These are phyloP conservation scores for Hartigia nigra DNA, from an alignment of 2,888 invertebrate genomes.

Conservation along the genomic window DNA sequence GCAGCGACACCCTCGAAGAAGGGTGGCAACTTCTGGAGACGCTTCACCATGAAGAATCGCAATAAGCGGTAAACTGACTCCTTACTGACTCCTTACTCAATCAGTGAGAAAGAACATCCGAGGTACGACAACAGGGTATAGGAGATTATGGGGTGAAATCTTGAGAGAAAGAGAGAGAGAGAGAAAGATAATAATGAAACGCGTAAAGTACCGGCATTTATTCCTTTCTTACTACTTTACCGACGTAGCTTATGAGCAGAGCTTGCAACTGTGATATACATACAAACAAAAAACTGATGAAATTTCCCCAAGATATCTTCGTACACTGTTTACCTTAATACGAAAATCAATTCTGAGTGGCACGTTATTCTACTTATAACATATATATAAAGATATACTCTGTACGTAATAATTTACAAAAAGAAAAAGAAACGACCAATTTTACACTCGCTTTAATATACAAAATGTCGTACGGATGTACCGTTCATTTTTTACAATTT, in stretches of 20 bases:
- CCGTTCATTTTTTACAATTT: not conserved
- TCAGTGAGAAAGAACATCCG: not conserved
- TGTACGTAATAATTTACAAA: not conserved
- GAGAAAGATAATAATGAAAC: conserved; percentile 4
- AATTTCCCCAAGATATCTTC: not conserved
- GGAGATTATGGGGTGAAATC: conserved; percentile 7
- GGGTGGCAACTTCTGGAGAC: conserved; percentile 71
- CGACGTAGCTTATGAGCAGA: conserved; percentile 53
- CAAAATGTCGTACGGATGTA: not conserved
- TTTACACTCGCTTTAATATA: not conserved
- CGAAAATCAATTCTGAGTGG: not conserved
- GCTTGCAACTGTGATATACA: conserved; percentile 62
- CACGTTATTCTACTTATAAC: not conserved
- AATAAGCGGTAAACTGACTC: conserved; percentile 71
- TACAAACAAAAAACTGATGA: conserved; percentile 35
- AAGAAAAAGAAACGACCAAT: not conserved
- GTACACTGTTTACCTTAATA: not conserved
- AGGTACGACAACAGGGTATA: not conserved
- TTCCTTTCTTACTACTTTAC: conserved; percentile 38
- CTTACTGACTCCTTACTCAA: not conserved
- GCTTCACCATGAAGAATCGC: conserved; percentile 77
- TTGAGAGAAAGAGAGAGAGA: conserved; percentile 15
- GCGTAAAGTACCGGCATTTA: conserved; percentile 8
- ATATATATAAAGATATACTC: not conserved
- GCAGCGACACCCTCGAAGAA: conserved; percentile 56